A percentile compares a stretch with the other conserved stretches of the same genome.
Conservation (phyloP, 2,888 invertebrate genomes). For the Mythimna lalbum region DNA sequence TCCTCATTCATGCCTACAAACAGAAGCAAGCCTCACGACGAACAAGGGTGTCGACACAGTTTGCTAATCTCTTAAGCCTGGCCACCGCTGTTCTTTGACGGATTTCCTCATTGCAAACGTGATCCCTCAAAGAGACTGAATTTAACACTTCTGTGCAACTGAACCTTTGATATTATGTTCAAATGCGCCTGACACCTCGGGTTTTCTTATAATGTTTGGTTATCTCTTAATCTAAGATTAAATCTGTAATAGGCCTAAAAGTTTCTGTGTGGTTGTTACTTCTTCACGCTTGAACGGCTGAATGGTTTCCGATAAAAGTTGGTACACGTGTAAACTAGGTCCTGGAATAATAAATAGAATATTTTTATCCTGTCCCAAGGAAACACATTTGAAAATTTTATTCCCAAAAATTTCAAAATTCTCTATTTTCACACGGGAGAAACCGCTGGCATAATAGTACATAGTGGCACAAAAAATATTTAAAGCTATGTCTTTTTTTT, state of each 20-base stretch:
- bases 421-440: too few species aligned
- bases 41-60: slow-evolving; percentile 54
- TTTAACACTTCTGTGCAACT: slow-evolving; percentile 32
- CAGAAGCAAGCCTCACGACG: slow-evolving; percentile 21
- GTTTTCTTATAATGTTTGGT: background rate
- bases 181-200: slow-evolving; percentile 20
- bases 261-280: too few species aligned
- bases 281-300: too few species aligned
- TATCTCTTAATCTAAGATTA: slow-evolving; percentile 5
- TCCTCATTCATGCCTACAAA: slow-evolving; percentile 27
- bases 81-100: slow-evolving; percentile 53
- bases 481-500: too few species aligned
- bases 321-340: too few species aligned
- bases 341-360: too few species aligned
- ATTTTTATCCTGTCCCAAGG: too few species aligned
- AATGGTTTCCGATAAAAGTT: too few species aligned
- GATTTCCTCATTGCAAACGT: slow-evolving; percentile 54
- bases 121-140: slow-evolving; percentile 57
- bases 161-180: slow-evolving; percentile 40
- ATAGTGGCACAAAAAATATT: too few species aligned
- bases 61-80: slow-evolving; percentile 56
- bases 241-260: background rate
- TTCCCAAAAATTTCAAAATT: too few species aligned
- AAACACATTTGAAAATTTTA: too few species aligned
- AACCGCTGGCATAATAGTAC: too few species aligned